Percentiles rank a stretch among this genome's conserved stretches.
Evolutionary conservation across 2,888 invertebrate genomes (phyloP).

Genomic region (Atrina japonica): DNA sequence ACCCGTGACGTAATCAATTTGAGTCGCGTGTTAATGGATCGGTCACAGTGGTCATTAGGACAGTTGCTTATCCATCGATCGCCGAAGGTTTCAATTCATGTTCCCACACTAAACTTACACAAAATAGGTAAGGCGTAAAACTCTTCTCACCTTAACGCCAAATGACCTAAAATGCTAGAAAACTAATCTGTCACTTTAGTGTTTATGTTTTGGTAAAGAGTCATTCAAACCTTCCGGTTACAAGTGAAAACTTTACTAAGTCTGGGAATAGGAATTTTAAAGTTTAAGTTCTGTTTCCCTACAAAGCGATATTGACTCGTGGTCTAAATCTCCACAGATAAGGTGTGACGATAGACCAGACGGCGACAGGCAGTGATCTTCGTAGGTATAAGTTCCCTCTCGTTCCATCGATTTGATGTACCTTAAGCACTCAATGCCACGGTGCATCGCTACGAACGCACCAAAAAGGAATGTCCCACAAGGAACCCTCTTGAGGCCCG

Average conservation of each 20-base stretch:
- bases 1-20: slow-evolving; percentile 23
- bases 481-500: slow-evolving; percentile 33
- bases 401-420: slow-evolving; percentile 29
- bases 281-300: slow-evolving; percentile 22
- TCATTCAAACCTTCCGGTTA: slow-evolving; percentile 7
- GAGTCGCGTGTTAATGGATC: slow-evolving; percentile 1
- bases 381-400: slow-evolving; percentile 27
- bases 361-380: slow-evolving; percentile 37
- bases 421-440: slow-evolving; percentile 24
- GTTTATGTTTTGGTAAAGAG: slow-evolving; percentile 24
- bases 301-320: slow-evolving; percentile 46
- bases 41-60: too few species aligned
- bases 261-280: slow-evolving; percentile 19
- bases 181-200: slow-evolving; percentile 3
- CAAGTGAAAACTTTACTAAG: not conserved
- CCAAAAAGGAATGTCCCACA: slow-evolving; percentile 32
- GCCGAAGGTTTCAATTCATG: too few species aligned
- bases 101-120: too few species aligned
- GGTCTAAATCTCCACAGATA: slow-evolving; percentile 37
- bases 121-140: not conserved
- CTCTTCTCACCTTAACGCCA: slow-evolving; percentile 19
- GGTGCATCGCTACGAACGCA: slow-evolving; percentile 33
- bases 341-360: slow-evolving; percentile 31
- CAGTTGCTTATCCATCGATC: too few species aligned
- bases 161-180: slow-evolving; percentile 8